Percentiles rank a stretch among this genome's conserved stretches.
phyloP scores from a whole-genome alignment of 2,797 vertebrate species.

The Nyctibius grandis region DNA sequence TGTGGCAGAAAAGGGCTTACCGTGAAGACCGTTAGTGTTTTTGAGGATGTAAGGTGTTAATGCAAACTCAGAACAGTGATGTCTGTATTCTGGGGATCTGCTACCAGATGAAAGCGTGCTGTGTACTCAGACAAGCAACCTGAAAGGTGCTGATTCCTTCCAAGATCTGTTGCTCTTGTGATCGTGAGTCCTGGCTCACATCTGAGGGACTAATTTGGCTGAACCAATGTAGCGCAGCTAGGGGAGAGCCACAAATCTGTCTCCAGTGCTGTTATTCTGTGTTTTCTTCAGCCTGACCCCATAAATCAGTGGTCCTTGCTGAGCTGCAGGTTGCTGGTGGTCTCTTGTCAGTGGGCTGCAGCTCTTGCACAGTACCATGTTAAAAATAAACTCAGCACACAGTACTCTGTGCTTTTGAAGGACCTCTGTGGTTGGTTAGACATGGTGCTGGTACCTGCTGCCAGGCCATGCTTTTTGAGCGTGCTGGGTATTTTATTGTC shows the following conservation, averaged over 20 bases:
- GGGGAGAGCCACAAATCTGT: background rate
- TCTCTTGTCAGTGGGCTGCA: background rate
- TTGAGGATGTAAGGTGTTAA: background rate
- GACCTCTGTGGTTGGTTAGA: fast-evolving
- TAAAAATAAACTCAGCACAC: background rate
- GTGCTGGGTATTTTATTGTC: background rate
- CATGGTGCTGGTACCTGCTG: background rate
- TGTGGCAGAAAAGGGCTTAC: background rate
- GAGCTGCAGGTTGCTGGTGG: background rate
- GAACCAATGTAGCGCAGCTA: background rate
- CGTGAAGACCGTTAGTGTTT: background rate
- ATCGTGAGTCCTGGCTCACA: background rate
- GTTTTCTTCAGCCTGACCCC: background rate
- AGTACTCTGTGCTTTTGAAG: background rate
- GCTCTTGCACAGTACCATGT: background rate
- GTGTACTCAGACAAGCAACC: background rate
- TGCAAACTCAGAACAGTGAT: background rate
- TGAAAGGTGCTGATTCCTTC: background rate
- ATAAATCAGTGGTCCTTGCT: background rate
- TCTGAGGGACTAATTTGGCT: background rate
- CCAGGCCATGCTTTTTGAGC: background rate
- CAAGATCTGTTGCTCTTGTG: background rate
- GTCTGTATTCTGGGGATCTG: background rate
- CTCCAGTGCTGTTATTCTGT: background rate
- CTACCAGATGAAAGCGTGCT: background rate